Evolutionary conservation across 2,888 invertebrate species (phyloP).

Genomic region (Copidosoma aretas): DNA sequence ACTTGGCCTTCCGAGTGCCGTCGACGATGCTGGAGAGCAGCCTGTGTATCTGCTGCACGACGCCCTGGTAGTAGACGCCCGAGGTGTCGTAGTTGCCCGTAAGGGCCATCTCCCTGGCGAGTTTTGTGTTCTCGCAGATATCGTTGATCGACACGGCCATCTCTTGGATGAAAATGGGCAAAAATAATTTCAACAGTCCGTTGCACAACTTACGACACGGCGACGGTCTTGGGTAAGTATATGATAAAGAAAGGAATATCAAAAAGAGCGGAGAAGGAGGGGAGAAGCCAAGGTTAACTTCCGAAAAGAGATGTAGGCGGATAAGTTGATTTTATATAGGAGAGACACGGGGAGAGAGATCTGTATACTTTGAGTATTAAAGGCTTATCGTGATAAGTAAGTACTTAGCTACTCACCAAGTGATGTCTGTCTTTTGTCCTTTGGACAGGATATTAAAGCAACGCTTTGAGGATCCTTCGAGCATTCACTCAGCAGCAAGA

Average conservation of each 20-base stretch:
- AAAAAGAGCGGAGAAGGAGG: not conserved
- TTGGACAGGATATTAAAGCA: too few species aligned
- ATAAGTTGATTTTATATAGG: too few species aligned
- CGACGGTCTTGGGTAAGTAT: too few species aligned
- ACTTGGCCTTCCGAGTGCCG: conserved; percentile 82
- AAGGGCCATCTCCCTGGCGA: conserved; percentile 93
- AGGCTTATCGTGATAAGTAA: too few species aligned
- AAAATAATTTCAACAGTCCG: not conserved
- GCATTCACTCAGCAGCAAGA: too few species aligned
- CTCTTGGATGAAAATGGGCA: conserved; percentile 33
- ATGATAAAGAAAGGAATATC: not conserved
- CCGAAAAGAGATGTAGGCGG: conserved; percentile 30
- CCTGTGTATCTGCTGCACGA: conserved; percentile 88
- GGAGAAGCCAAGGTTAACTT: conserved; percentile 37
- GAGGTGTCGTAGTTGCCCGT: conserved; percentile 96
- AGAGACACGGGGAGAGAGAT: too few species aligned
- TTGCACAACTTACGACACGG: too few species aligned
- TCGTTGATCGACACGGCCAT: conserved; percentile 91
- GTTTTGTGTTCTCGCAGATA: conserved; percentile 92
- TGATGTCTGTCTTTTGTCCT: too few species aligned
- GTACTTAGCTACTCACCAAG: too few species aligned
- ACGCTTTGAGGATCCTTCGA: too few species aligned
- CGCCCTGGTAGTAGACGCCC: conserved; percentile 90
- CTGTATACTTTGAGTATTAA: too few species aligned
- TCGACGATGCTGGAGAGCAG: conserved; percentile 81